phyloP scores from a whole-genome alignment of 2,888 invertebrate genomes.

The Hoplodrina ambigua region DNA sequence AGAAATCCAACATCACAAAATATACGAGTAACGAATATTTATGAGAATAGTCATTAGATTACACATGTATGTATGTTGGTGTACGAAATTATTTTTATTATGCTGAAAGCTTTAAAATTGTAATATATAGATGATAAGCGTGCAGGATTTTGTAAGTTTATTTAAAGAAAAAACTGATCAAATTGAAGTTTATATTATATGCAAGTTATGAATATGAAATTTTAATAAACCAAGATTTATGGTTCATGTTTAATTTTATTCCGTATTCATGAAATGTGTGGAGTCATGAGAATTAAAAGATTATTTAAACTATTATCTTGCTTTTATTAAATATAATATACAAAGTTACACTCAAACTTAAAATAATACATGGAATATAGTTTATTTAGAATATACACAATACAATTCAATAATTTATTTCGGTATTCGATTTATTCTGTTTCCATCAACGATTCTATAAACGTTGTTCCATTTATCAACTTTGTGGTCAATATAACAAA shows the following conservation, averaged over 20 bases:
- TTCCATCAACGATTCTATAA: constrained; percentile 94
- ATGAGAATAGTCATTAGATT: constrained; percentile 83
- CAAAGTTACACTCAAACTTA: constrained; percentile 31
- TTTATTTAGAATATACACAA: constrained; percentile 15
- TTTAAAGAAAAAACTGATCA: constrained; percentile 87
- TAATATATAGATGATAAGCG: constrained; percentile 89
- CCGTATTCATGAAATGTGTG: constrained; percentile 68
- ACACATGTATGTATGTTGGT: constrained; percentile 69
- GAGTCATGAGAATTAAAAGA: constrained; percentile 72
- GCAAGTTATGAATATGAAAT: constrained; percentile 88
- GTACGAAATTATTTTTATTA: constrained; percentile 87
- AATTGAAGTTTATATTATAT: constrained; percentile 88
- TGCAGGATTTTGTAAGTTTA: constrained; percentile 89
- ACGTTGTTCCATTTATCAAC: constrained; percentile 96
- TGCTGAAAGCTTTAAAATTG: constrained; percentile 89
- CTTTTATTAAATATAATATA: constrained; percentile 64
- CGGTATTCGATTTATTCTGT: constrained; percentile 39
- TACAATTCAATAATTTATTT: neutral
- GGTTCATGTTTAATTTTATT: constrained; percentile 80
- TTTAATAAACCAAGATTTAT: constrained; percentile 85
- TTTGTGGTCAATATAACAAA: constrained; percentile 97
- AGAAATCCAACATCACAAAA: constrained; percentile 92
- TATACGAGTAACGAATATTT: constrained; percentile 93
- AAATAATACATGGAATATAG: constrained; percentile 20
- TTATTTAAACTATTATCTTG: constrained; percentile 68